Conservation (phyloP, 2,888 invertebrate species). For the Tachina lurida region DNA sequence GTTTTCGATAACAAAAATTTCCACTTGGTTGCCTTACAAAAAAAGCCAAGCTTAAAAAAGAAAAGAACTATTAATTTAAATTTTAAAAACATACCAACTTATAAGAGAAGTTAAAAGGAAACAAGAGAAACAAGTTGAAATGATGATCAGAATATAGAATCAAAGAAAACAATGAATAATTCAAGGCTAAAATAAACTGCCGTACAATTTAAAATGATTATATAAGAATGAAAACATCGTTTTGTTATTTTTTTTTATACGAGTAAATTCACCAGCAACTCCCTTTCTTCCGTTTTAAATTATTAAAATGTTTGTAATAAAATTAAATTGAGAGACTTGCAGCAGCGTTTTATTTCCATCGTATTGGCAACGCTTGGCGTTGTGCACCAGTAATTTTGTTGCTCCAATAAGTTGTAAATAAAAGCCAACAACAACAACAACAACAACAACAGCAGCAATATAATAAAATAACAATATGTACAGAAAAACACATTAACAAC, state of each 20-base stretch:
- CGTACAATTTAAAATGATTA: background rate
- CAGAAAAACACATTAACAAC: slow-evolving; percentile 52
- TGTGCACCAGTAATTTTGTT: slow-evolving; percentile 75
- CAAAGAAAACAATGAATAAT: slow-evolving; percentile 4
- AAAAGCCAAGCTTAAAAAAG: slow-evolving; percentile 5
- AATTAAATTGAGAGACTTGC: slow-evolving; percentile 42
- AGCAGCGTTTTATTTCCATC: slow-evolving; percentile 60
- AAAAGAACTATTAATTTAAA: slow-evolving; percentile 5
- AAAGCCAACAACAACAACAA: slow-evolving; percentile 63
- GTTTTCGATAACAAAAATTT: slow-evolving; percentile 15
- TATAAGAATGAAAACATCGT: background rate
- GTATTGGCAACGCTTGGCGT: slow-evolving; percentile 72
- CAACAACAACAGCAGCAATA: too few species aligned
- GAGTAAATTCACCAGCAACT: slow-evolving; percentile 2
- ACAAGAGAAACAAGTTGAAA: background rate
- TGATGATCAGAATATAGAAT: slow-evolving; percentile 34
- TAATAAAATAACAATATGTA: slow-evolving; percentile 39
- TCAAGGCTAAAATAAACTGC: slow-evolving; percentile 25
- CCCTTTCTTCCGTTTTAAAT: slow-evolving; percentile 26
- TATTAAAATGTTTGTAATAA: slow-evolving; percentile 44
- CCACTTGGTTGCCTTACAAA: slow-evolving; percentile 18
- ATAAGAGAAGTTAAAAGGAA: slow-evolving; percentile 3
- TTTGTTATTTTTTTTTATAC: background rate
- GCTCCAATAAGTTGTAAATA: slow-evolving; percentile 72
- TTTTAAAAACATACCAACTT: slow-evolving; percentile 2